A percentile compares a stretch with the other conserved stretches of the same genome.
phyloP scores from a whole-genome alignment of 2,888 invertebrate genomes.

The Diaphora mendica region DNA sequence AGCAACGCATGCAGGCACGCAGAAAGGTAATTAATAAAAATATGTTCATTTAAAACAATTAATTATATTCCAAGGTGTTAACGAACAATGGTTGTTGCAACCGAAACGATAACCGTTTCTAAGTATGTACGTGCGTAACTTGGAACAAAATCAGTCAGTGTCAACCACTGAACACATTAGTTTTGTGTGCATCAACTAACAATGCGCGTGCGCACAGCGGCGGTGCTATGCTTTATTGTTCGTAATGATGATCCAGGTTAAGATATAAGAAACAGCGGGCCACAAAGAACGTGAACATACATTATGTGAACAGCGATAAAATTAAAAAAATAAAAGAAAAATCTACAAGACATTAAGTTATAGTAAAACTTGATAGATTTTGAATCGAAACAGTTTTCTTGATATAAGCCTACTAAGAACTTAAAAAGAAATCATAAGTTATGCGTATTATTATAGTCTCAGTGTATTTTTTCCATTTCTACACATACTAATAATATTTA shows the following conservation, averaged over 20 bases:
- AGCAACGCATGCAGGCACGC: not conserved
- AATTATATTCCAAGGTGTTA: constrained; percentile 8
- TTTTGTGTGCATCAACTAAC: constrained; percentile 40
- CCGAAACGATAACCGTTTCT: not conserved
- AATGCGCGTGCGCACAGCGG: constrained; percentile 51
- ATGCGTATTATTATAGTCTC: not conserved
- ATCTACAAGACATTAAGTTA: not conserved
- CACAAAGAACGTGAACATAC: not conserved
- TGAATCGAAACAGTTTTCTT: not conserved
- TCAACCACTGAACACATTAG: constrained; percentile 48
- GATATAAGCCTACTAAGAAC: not conserved
- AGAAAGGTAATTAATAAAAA: not conserved
- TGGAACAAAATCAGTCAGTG: constrained; percentile 40
- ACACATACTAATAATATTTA: not conserved
- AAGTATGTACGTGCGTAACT: constrained; percentile 24
- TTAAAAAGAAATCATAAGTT: not conserved
- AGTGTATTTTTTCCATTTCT: not conserved
- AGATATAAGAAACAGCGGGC: not conserved
- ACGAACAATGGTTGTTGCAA: constrained; percentile 12
- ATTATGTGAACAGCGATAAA: not conserved
- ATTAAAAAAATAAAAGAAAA: not conserved
- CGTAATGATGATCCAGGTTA: constrained; percentile 26
- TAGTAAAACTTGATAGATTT: not conserved
- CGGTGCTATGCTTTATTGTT: constrained; percentile 48
- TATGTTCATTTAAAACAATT: not conserved